Evolutionary conservation across 2,888 invertebrate species (phyloP), one percentile per base, ranked within the genome.

Genomic region (Blastobasis adustella): DNA sequence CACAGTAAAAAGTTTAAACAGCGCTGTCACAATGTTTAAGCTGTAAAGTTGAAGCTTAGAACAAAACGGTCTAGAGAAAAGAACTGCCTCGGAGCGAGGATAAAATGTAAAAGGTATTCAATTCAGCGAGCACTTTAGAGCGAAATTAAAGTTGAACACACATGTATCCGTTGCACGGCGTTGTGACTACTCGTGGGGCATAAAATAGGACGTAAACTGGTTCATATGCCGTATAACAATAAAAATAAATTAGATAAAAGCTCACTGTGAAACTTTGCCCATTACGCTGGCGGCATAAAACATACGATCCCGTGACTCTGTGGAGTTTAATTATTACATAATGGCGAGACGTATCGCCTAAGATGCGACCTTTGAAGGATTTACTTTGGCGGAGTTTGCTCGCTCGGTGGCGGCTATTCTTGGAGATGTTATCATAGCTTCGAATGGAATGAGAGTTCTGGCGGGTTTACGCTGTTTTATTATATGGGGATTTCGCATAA

Each of bases 171-270:
- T 23, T 23, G 23, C 23, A 23, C 23, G 23, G 23, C 23, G 76
- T 73, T 72, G 69, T 77, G 72, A 75, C 72, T 73, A 75, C 73
- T 71, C 67, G 62, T 69, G 70, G 69, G 73, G 69, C 75, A 76
- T 83, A 81, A 82, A 83, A 81, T 66, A 68, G 66, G 62, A 68
- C 81, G 76, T 84, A 80, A 82, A 81, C 74, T 65, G 76, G 65
- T 72, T 78, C 76, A 81, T 81, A 23, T 23, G 23, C 23, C 23
- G 23, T 23, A 79, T 73, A 83, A 82, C 82, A 78, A 79, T 86
- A 85, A 86, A 85, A 85, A 82, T 83, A 86, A 84, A 86, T 85
- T 79, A 85, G 80, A 83, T 80, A 80, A 82, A 83, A 83, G 82
- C 85, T 74, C 71, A 76, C 81, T 82, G 82, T 83, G 80, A 79